A percentile compares a stretch with the other conserved stretches of the same genome.
These are phyloP conservation scores for Caerostris darwini DNA, from an alignment of 1,140 invertebrate species.

Conservation along the genomic window DNA sequence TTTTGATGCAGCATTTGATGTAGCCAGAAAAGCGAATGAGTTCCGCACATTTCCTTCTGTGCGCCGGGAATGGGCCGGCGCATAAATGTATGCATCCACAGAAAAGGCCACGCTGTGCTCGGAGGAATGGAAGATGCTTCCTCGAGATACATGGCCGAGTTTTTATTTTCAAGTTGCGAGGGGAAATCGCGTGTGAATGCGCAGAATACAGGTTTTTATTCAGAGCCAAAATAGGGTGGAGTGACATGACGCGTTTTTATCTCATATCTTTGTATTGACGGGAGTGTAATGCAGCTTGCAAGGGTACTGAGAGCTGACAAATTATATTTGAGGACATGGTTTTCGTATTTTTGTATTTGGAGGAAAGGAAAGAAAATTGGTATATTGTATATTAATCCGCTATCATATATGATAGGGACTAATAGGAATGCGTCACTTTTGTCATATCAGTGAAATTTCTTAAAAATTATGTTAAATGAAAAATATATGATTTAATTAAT, in stretches of 20 bases:
- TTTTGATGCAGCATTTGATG: constrained; percentile 58
- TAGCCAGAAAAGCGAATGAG: constrained; percentile 53
- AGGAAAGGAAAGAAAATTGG: no score
- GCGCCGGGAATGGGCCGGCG: background rate
- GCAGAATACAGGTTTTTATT: constrained; percentile 6
- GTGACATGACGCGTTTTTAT: background rate
- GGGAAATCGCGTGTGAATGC: constrained; percentile 43
- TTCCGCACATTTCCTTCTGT: constrained; percentile 41
- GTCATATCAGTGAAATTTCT: no score
- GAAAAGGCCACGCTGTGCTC: background rate
- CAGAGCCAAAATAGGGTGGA: constrained; percentile 37
- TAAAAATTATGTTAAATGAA: no score
- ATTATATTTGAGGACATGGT: background rate
- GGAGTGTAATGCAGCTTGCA: background rate
- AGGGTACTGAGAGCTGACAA: background rate
- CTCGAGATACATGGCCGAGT: constrained; percentile 5
- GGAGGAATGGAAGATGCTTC: constrained; percentile 43
- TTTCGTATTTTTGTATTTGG: no score
- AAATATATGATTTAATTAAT: no score
- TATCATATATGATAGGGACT: no score
- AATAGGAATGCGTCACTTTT: no score
- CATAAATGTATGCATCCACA: constrained; percentile 47
- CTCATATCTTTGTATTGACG: background rate
- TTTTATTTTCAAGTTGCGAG: constrained; percentile 25
- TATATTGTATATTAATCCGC: no score